Evolutionary conservation across 2,113 vertebrate species (phyloP), one percentile per base, ranked within the genome.

Genomic region (Charina bottae): DNA sequence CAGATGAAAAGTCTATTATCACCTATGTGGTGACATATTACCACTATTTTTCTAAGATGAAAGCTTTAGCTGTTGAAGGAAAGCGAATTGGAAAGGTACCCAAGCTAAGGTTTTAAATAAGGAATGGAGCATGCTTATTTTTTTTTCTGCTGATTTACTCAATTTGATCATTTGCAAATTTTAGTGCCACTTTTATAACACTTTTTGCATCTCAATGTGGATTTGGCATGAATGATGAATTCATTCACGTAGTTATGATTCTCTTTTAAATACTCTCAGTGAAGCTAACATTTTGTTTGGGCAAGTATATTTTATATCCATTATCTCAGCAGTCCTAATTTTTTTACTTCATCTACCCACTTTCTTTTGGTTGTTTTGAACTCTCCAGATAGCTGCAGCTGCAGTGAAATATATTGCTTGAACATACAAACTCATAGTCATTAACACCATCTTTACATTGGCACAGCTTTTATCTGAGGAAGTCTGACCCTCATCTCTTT

Each of bases 31-130:
- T 99, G 90, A 99, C 99, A 0, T 99, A 99, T 17, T 99, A 99
- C 96, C 99, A 99, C 97, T 99, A 99, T 97, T 99, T 99, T 97
- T 99, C 99, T 92, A 99, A 99, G 97, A 99, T 99, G 99, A 99
- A 99, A 95, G 99, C 99, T 46, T 97, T 99, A 96, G 99, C 99
- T 93, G 99, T 99, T 21, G 99, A 99, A 97, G 99, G 99, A 94
- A 99, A 99, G 92, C 98, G 99, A 6, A 99, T 99, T 0, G 99
- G 99, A 93, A 99, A 99, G 98, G 99, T 99, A 92, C 97, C 97
- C 59, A 46, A 83, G 17, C 93, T 90, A 85, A 28, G 56, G 1
- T 83, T 86, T 13, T 64, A 28, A 78, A 78, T 91, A 56, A 59
- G 28, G 90, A 92, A 7, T 56, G 89, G 78, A 60, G 53, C 33